Conservation (phyloP, 2,797 vertebrate genomes). For the Orientallactaga sibirica region DNA sequence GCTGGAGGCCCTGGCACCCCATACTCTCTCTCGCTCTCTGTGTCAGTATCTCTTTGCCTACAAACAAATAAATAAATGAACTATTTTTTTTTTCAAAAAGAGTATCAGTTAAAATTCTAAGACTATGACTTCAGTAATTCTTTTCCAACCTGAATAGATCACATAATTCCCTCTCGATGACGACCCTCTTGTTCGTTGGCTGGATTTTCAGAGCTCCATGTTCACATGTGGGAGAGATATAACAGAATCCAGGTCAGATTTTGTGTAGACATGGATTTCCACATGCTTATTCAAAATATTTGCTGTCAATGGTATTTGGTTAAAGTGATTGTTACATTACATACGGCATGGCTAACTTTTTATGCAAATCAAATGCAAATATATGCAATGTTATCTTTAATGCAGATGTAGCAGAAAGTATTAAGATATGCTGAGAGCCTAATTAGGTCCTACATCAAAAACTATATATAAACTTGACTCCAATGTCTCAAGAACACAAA, state of each 20-base stretch:
- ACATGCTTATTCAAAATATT: constrained; percentile 80
- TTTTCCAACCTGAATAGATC: background rate
- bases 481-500: constrained; percentile 88
- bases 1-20: too few species aligned
- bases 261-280: constrained; percentile 69
- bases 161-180: background rate
- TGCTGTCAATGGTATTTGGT: constrained; percentile 81
- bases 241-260: constrained; percentile 48
- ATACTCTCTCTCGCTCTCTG: too few species aligned
- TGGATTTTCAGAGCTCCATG: constrained; percentile 33
- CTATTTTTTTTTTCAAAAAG: too few species aligned
- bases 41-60: too few species aligned
- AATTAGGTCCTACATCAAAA: constrained; percentile 91
- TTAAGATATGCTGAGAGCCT: constrained; percentile 88
- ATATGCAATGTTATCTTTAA: constrained; percentile 89
- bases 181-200: constrained; percentile 13
- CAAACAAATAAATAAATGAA: too few species aligned
- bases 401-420: constrained; percentile 90
- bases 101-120: constrained; percentile 21
- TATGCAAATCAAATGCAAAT: constrained; percentile 90
- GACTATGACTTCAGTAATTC: background rate
- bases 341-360: constrained; percentile 86
- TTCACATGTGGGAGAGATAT: constrained; percentile 52
- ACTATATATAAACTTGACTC: constrained; percentile 88
- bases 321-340: constrained; percentile 85